Evolutionary conservation across 1,140 invertebrate genomes (phyloP), one percentile per base, ranked within the genome.

Genomic region (Solenopsis invicta): DNA sequence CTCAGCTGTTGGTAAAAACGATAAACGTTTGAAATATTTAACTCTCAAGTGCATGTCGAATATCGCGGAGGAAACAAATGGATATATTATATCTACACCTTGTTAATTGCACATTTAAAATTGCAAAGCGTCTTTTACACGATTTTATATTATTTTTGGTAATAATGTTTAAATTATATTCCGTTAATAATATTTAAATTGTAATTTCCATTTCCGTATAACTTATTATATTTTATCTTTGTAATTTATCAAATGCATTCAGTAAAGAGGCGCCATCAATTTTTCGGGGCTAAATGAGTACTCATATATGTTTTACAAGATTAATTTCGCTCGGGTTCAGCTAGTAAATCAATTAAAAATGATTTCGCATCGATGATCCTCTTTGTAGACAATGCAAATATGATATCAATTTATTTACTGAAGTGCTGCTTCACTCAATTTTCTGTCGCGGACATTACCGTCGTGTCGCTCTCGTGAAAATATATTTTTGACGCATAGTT

Each of bases 401-500:
- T 75, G 80, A 84, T 84, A 84, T 84, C 69, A 84, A 74, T 84
- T 84, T 84, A 84, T 84, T 84, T 84, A 75, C 80, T 6, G 80
- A 50, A 84, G 80, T 84, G 80, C 80, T 50, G 69, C 80, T 84
- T 84, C 69, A 84, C 80, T 84, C 80, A 75, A 84, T 84, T 84
- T 84, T 75, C 80, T 75, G 80, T 82, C 80, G 80, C 56, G 80
- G 54, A 74, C 69, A 84, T 84, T 84, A 84, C 80, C 50, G 37
- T 72, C 80, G 80, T 34, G 80, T 84, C 69, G 80, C 52, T 75
- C 18, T 69, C 69, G 80, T 54, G 80, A 37, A 84, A 75, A 84
- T 84, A 84, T 84, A 84, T 90, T 87, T 87, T 90, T 90, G 72
- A 87, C 77, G 62, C 85, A 62, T 69, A 88, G 86, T 87, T 89